Base-by-base conservation (phyloP, 2,888 invertebrate species). In the Malthinus flaveolus region DNA sequence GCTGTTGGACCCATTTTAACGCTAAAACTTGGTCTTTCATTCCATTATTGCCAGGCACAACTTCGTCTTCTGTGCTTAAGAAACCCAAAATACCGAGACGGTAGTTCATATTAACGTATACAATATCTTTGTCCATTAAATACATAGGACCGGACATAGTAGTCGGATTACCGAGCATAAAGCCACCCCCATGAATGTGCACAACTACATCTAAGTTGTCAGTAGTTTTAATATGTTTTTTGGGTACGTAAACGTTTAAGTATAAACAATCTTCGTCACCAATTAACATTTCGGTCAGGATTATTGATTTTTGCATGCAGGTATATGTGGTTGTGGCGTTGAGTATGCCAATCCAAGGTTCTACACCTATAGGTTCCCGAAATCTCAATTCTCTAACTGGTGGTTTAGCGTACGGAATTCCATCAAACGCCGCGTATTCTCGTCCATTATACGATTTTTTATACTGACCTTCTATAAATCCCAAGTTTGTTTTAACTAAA, bases 21-120 rank as follows among this genome's bases (percentile, higher is more conserved):
- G 87, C 88, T 63, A 85, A 80, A 31, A 79, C 80, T 76, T 89
- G 89, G 79, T 89, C 89, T 69, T 89, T 90, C 23, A 91, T 71
- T 0, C 90, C 90, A 67, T 84, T 84, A 73, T 91, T 91, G 4
- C 88, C 88, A 0, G 91, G 85, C 1, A 88, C 79, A 0, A 82
- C 71, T 0, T 83, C 82, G 65, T 91, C 89, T 33, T 86, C 89
- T 0, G 90, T 89, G 70, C 88, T 89, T 1, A 90, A 78, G 73
- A 92, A 91, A 46, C 91, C 89, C 87, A 45, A 48, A 70, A 64
- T 46, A 37, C 90, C 90, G 10, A 90, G 68, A 37, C 90, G 80
- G 69, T 90, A 90, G 73, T 87, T 89, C 0, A 90, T 68, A 8
- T 85, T 88, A 0, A 89, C 88, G 0, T 86, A 79, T 1, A 91